These are phyloP conservation scores for Lutraria lutraria DNA, from an alignment of 2,888 invertebrate genomes.

Conservation along the genomic window DNA sequence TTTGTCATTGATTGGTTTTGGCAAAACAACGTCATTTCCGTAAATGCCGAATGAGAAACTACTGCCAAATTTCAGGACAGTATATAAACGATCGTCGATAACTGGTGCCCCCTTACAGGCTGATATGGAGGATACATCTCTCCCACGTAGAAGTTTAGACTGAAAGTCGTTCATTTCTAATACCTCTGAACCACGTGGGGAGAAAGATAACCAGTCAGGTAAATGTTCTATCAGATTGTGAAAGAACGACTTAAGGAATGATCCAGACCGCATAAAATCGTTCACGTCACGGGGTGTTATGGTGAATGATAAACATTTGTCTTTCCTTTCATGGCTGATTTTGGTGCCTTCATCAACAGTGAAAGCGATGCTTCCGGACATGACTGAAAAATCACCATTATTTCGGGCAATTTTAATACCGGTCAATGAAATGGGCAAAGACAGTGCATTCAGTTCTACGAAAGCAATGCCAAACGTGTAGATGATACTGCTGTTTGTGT, in stretches of 20 bases:
- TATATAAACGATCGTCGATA: conserved; percentile 28
- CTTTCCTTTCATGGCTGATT: background rate
- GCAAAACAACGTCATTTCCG: conserved; percentile 34
- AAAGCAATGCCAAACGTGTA: conserved; percentile 52
- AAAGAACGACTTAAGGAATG: conserved; percentile 46
- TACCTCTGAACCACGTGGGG: conserved; percentile 9
- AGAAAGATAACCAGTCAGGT: conserved; percentile 47
- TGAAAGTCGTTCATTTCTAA: conserved; percentile 39
- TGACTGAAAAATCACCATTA: conserved; percentile 24
- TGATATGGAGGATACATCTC: conserved; percentile 13
- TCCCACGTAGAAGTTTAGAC: conserved; percentile 40
- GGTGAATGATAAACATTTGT: conserved; percentile 47
- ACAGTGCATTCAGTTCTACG: conserved; percentile 47
- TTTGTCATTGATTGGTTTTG: conserved; percentile 29
- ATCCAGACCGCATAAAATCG: conserved; percentile 36
- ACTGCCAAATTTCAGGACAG: conserved; percentile 47
- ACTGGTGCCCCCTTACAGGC: conserved; percentile 51
- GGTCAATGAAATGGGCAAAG: conserved; percentile 47
- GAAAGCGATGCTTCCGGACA: conserved; percentile 14
- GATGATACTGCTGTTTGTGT: conserved; percentile 24
- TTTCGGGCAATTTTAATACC: conserved; percentile 19
- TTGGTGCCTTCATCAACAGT: conserved; percentile 18
- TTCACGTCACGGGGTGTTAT: conserved; percentile 45
- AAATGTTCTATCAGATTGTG: background rate
- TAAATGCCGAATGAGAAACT: conserved; percentile 52